Evolutionary conservation across 1,140 invertebrate genomes (phyloP), one percentile per base, ranked within the genome.

Genomic region (Aricia agestis): DNA sequence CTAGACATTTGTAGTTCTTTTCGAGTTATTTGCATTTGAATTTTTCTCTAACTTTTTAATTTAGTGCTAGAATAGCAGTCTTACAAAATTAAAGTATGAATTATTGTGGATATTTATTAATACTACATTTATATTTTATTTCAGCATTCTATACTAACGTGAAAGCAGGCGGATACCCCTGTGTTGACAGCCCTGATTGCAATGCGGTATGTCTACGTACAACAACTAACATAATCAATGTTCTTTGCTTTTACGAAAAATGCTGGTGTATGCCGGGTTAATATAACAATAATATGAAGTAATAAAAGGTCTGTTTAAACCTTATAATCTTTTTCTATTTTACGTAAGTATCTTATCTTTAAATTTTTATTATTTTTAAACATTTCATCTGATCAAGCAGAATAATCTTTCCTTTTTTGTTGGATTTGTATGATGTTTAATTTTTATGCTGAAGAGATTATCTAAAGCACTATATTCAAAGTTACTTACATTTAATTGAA

Each of bases 401-500:
- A n/a, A n/a, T n/a, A n/a, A n/a, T n/a, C n/a, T n/a, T n/a, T n/a
- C n/a, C n/a, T n/a, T n/a, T n/a, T n/a, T n/a, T n/a, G n/a, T n/a
- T n/a, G n/a, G n/a, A n/a, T n/a, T n/a, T n/a, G n/a, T n/a, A n/a
- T n/a, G n/a, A n/a, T n/a, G n/a, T n/a, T n/a, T n/a, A n/a, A n/a
- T n/a, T n/a, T n/a, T n/a, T n/a, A n/a, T 36, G 36, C 0, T 36
- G 36, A 7, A 4, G 9, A 36, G 5, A 3, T 6, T 2, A 3
- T 32, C 9, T 36, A 36, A 7, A 36, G 36, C 9, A 36, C 2
- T 36, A 36, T 36, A 36, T 36, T 36, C 36, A 4, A 13, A 52
- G 18, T 6, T 59, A 63, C 82, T 74, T 66, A 85, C 84, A 73
- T 78, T 81, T n/a, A 78, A 80, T n/a, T 83, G 80, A 57, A 80